Conservation (phyloP, 1,140 invertebrate genomes). For the Bombus fervidus region DNA sequence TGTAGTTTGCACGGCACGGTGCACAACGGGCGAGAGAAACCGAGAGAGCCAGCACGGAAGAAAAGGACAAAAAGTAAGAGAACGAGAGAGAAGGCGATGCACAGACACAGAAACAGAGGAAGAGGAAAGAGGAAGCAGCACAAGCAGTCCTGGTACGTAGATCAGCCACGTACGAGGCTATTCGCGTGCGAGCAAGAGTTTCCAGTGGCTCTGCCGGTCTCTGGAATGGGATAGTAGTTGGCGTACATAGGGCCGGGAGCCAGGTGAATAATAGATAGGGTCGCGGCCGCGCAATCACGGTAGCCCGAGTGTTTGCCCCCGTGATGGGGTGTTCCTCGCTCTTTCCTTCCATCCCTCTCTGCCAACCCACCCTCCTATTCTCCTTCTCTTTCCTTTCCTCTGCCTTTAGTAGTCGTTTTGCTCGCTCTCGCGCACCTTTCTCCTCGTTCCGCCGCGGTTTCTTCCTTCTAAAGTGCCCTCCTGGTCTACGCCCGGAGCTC, state of each 20-base stretch:
- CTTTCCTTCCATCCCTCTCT: background rate
- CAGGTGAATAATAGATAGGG: conserved; percentile 81
- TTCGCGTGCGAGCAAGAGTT: conserved; percentile 28
- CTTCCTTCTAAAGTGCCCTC: conserved; percentile 21
- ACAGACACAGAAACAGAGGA: background rate
- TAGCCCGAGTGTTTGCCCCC: conserved; percentile 78
- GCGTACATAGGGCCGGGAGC: conserved; percentile 62
- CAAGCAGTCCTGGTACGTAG: background rate
- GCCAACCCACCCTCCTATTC: background rate
- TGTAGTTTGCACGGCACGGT: no score
- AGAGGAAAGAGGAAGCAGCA: background rate
- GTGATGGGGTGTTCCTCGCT: conserved; percentile 74
- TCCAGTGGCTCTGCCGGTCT: conserved; percentile 29
- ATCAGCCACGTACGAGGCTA: conserved; percentile 6
- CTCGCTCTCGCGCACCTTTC: background rate
- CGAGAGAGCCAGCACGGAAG: background rate
- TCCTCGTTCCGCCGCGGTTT: background rate
- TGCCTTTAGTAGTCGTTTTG: background rate
- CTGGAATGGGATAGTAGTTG: conserved; percentile 53
- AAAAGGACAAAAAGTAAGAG: background rate
- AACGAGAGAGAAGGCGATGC: background rate
- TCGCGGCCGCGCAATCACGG: conserved; percentile 80
- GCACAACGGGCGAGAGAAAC: no score
- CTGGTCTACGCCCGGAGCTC: conserved; percentile 45
- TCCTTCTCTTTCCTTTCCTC: background rate